Percentiles rank a stretch among this genome's conserved stretches.
Evolutionary conservation across 2,888 invertebrate species (phyloP).

Genomic region (Sipha maydis): DNA sequence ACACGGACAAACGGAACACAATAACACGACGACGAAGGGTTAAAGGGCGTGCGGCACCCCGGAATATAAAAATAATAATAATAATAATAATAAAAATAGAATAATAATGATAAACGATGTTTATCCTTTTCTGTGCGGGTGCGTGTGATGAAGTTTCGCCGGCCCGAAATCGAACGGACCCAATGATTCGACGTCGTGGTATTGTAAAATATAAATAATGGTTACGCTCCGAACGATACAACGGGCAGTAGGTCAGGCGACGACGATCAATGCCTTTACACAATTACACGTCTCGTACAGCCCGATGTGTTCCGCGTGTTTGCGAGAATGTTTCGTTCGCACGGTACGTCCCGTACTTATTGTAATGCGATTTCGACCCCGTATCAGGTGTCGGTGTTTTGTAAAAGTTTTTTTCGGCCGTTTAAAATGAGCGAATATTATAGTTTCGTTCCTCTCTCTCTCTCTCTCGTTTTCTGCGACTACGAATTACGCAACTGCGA

Average conservation of each 20-base stretch:
- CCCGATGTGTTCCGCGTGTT: too few species aligned
- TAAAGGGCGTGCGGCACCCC: conserved; percentile 29
- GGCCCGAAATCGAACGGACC: background rate
- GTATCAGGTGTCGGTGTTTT: too few species aligned
- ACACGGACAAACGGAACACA: conserved; percentile 20
- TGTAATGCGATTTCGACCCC: too few species aligned
- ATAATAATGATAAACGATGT: conserved; percentile 47
- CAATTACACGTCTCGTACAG: too few species aligned
- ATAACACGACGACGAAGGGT: conserved; percentile 44
- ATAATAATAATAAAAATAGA: background rate
- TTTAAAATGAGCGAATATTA: too few species aligned
- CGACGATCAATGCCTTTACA: background rate
- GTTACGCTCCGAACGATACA: background rate
- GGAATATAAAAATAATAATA: too few species aligned
- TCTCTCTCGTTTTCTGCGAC: too few species aligned
- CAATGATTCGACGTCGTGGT: background rate
- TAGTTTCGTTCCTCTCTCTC: too few species aligned
- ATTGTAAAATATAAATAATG: background rate
- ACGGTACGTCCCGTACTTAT: too few species aligned
- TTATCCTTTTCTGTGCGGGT: conserved; percentile 26
- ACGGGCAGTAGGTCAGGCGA: background rate
- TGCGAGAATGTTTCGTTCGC: too few species aligned
- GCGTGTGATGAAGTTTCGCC: background rate
- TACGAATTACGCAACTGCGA: too few species aligned
- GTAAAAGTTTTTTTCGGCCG: too few species aligned